phyloP scores from a whole-genome alignment of 2,797 vertebrate genomes.

The Salarias fasciatus region DNA sequence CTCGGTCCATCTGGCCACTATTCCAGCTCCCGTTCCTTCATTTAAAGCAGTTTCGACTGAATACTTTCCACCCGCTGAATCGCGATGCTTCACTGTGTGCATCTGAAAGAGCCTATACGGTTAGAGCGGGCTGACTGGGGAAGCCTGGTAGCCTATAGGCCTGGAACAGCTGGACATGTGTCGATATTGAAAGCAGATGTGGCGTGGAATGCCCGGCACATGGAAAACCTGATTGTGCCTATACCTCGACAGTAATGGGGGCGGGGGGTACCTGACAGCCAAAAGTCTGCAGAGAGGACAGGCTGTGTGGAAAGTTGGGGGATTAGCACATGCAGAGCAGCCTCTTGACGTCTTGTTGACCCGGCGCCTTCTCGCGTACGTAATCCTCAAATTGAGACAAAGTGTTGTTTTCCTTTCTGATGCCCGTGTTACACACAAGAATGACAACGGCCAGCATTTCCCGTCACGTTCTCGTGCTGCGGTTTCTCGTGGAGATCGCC shows the following conservation, averaged over 20 bases:
- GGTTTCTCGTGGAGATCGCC: slow-evolving; percentile 16
- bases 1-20: slow-evolving; percentile 8
- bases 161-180: slow-evolving; percentile 74
- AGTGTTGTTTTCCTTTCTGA: slow-evolving; percentile 5
- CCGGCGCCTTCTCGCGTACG: slow-evolving; percentile 14
- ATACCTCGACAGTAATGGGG: slow-evolving; percentile 67
- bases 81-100: slow-evolving; percentile 15
- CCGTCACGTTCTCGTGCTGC: slow-evolving; percentile 19
- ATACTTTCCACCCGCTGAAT: slow-evolving; percentile 19
- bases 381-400: slow-evolving; percentile 18
- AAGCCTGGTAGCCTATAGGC: slow-evolving; percentile 63
- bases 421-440: slow-evolving; percentile 17
- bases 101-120: slow-evolving; percentile 37
- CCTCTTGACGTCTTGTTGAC: slow-evolving; percentile 26
- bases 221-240: slow-evolving; percentile 79
- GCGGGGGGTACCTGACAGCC: slow-evolving; percentile 55
- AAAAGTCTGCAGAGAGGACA: slow-evolving; percentile 55
- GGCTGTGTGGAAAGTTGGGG: slow-evolving; percentile 61
- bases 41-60: slow-evolving; percentile 4
- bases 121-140: slow-evolving; percentile 38
- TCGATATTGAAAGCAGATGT: slow-evolving; percentile 80
- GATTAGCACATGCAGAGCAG: slow-evolving; percentile 45
- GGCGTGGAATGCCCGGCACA: slow-evolving; percentile 75
- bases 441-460: slow-evolving; percentile 44
- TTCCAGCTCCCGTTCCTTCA: neutral